Conservation (phyloP, 2,888 invertebrate species). For the Drosophila flavopinicola region DNA sequence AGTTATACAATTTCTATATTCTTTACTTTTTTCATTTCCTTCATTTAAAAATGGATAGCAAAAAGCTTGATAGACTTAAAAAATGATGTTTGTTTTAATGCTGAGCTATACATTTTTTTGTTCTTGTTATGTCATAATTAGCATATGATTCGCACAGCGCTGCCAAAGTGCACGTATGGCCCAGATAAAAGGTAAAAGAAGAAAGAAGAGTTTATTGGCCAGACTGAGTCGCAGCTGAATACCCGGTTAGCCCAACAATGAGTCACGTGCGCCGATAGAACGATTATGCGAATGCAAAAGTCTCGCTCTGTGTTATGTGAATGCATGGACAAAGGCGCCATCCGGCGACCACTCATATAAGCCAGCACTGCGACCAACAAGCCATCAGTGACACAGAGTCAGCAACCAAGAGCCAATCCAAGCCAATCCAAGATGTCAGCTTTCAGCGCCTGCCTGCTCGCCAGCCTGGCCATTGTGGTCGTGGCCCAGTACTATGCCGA, state of each 20-base stretch:
- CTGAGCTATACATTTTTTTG: too few relatives aligned
- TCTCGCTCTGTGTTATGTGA: background rate
- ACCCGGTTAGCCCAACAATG: conserved; percentile 15
- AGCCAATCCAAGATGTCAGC: conserved; percentile 27
- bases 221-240: conserved; percentile 15
- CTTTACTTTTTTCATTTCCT: background rate
- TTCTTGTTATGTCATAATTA: conserved; percentile 26
- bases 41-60: background rate
- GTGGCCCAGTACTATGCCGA: conserved; percentile 39
- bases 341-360: conserved; percentile 26
- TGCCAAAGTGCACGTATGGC: conserved; percentile 35
- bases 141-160: conserved; percentile 7
- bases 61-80: too few relatives aligned
- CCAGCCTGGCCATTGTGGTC: conserved; percentile 25
- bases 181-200: conserved; percentile 25
- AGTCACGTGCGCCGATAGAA: conserved; percentile 50
- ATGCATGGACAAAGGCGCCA: conserved; percentile 12
- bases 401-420: conserved; percentile 2
- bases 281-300: background rate
- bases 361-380: conserved; percentile 6
- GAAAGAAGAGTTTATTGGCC: conserved; percentile 2
- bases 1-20: too few relatives aligned
- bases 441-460: conserved; percentile 22
- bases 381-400: conserved; percentile 29
- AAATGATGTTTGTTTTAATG: too few relatives aligned